Evolutionary conservation across 2,888 invertebrate genomes (phyloP), one percentile per base, ranked within the genome.

Genomic region (Chrysina gloriosa): DNA sequence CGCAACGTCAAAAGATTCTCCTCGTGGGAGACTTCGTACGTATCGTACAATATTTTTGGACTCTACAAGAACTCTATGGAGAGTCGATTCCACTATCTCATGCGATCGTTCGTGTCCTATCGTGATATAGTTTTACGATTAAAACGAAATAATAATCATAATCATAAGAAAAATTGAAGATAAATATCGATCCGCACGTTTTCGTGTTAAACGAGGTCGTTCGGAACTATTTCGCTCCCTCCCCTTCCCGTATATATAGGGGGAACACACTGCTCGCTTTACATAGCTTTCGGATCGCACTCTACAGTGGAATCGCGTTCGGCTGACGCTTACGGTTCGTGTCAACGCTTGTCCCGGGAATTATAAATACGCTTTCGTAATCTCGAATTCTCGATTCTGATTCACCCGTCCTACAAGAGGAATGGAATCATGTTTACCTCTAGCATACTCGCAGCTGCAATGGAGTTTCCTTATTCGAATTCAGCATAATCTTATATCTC

Each of bases 311-410:
- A 80, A 80, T 74, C 74, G 74, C 77, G 71, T 69, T 74, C 68
- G 69, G 70, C 70, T 70, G 74, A 71, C 71, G 80, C 87, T 87
- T 87, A 87, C 87, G 86, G 86, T 86, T 87, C 82, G 86, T 86
- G 84, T 86, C 86, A 85, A 86, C 86, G 85, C 86, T 86, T 85
- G 87, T 86, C 85, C 87, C 87, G 84, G 87, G 87, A 85, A 89
- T 89, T 86, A 89, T 89, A 89, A 89, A 89, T 84, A 89, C 89
- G 85, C 89, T 89, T 87, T 89, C 89, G 87, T 89, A 89, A 88
- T 89, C 89, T 86, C 89, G 88, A 85, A 88, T 58, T 58, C 58
- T 86, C 82, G 86, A 85, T 83, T 87, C 86, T 83, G 86, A 85
- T 84, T 84, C 84, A 82, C 86, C 87, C 84, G 83, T 84, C 84